Evolutionary conservation across 1,140 invertebrate genomes (phyloP), one percentile per base, ranked within the genome.

Genomic region (Dendrolimus kikuchii): DNA sequence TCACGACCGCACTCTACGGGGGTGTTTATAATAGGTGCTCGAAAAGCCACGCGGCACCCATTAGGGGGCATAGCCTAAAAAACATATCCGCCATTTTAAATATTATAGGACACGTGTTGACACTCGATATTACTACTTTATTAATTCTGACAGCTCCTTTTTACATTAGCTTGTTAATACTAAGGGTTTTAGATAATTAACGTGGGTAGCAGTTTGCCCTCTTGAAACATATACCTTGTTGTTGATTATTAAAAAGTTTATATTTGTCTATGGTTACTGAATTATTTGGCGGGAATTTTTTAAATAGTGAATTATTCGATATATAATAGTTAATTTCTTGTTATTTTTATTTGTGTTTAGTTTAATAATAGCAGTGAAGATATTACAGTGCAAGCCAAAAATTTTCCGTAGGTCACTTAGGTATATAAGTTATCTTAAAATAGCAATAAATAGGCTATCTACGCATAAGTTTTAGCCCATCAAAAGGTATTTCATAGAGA

Each of bases 81-180:
- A 78, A 74, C 60, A 63, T 53, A 23, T 51, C 23, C 39, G 9
- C 57, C 60, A 61, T 63, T 62, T 23, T 23, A 23, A 23, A 23
- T 23, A 23, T 23, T 23, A 54, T 58, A 23, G 36, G 67, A 7
- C 77, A 76, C 77, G 75, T 57, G 77, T 45, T 69, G 66, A 66
- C 69, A 77, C 77, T 78, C 61, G 70, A 78, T 81, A 76, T 53
- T 49, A 59, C 62, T 71, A 78, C 60, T 77, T 77, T 69, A 81
- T 78, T 81, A 81, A 78, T 77, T 75, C 57, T 72, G 75, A 75
- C 74, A 72, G 66, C 58, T 63, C 64, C 6, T 66, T n/a, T 45
- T 38, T 47, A 58, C 69, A 77, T 77, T 75, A 70, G 64, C 66
- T 73, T 68, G 66, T 77, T 78, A 74, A 51, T 40, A 23, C 3